Percentiles rank a stretch among this genome's conserved stretches.
Conservation (phyloP, 2,797 vertebrate genomes). For the Hozukius guyotensis region DNA sequence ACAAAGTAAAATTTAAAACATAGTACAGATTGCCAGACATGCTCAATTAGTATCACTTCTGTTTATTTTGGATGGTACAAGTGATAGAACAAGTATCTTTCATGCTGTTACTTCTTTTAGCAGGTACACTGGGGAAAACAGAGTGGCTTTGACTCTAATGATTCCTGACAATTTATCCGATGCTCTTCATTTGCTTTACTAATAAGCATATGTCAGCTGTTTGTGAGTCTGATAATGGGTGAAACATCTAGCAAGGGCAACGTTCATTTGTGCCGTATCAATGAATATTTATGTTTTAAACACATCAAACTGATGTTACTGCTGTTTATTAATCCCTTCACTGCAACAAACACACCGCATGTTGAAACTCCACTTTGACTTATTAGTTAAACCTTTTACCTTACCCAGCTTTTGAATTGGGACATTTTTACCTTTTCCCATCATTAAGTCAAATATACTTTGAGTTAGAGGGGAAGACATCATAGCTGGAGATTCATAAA, state of each 20-base stretch:
- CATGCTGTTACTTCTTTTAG: constrained; percentile 49
- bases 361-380: background rate
- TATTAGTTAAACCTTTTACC: background rate
- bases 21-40: background rate
- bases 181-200: constrained; percentile 64
- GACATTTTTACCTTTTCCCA: background rate
- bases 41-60: constrained; percentile 14
- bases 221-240: constrained; percentile 11
- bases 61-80: constrained; percentile 6
- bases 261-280: constrained; percentile 18
- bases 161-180: constrained; percentile 60
- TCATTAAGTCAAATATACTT: background rate
- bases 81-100: constrained; percentile 40
- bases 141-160: constrained; percentile 63
- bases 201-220: constrained; percentile 66
- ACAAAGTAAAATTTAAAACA: constrained; percentile 34
- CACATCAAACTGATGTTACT: background rate
- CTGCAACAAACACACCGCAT: background rate
- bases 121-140: constrained; percentile 40
- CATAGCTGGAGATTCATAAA: background rate
- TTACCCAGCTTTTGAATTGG: background rate
- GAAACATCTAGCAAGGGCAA: constrained; percentile 7
- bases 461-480: background rate
- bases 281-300: constrained; percentile 4
- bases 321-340: background rate